Evolutionary conservation across 2,888 invertebrate species (phyloP).

Genomic region (Microctonus aethiopoides): DNA sequence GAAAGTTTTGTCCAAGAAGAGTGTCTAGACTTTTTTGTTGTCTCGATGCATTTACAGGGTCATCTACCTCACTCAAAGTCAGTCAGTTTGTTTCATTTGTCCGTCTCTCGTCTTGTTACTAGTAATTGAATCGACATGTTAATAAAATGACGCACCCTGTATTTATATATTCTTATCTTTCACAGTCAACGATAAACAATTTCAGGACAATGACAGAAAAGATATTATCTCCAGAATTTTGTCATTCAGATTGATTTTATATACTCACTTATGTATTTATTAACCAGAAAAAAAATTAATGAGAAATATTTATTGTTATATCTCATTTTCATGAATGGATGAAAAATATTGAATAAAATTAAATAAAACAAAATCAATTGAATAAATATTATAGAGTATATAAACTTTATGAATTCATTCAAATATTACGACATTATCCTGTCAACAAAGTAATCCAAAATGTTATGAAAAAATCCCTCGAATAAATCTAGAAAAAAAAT

Average conservation of each 20-base stretch:
- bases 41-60: slow-evolving; percentile 12
- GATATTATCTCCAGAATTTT: background rate
- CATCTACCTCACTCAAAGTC: slow-evolving; percentile 6
- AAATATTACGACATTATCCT: too few relatives aligned
- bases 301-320: background rate
- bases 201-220: background rate
- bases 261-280: background rate
- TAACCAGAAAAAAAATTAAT: background rate
- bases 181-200: background rate
- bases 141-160: background rate
- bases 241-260: background rate
- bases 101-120: background rate
- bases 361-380: too few relatives aligned
- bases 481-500: too few relatives aligned
- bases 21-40: slow-evolving; percentile 10
- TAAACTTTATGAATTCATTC: background rate
- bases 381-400: background rate
- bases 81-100: slow-evolving; percentile 2
- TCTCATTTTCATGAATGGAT: background rate
- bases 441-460: too few relatives aligned
- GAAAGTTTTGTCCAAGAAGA: slow-evolving; percentile 10
- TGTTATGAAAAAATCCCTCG: background rate
- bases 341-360: background rate
- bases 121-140: background rate
- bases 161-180: background rate